phyloP scores from a whole-genome alignment of 2,797 vertebrate genomes.

The Trachops cirrhosus region DNA sequence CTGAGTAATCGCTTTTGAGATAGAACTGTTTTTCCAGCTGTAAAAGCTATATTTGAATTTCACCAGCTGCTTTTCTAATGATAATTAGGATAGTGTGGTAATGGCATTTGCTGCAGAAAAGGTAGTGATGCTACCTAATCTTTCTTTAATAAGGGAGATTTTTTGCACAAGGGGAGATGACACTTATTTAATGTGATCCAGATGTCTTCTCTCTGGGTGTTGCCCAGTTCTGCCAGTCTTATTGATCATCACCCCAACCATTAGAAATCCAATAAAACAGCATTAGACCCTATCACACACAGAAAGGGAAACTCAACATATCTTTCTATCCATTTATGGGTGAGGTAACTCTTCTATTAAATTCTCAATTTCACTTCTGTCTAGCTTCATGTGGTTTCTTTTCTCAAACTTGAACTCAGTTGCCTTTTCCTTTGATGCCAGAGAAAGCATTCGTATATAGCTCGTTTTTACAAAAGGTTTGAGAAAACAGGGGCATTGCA shows the following conservation, averaged over 20 bases:
- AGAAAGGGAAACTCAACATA: not conserved
- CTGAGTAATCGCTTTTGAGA: conserved; percentile 7
- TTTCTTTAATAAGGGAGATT: conserved; percentile 17
- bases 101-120: not conserved
- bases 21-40: not conserved
- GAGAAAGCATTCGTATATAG: not conserved
- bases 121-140: not conserved
- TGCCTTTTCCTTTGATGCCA: not conserved
- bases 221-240: not conserved
- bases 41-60: conserved; percentile 25
- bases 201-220: conserved; percentile 1
- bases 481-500: not conserved
- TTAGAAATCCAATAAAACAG: not conserved
- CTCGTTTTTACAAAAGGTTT: not conserved
- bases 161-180: not conserved
- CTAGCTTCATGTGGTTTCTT: not conserved
- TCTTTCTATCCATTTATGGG: not conserved
- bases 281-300: not conserved
- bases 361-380: not conserved
- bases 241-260: not conserved
- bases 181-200: not conserved
- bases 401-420: not conserved
- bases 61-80: conserved; percentile 39
- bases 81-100: conserved; percentile 8
- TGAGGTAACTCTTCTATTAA: not conserved